Conservation (phyloP, 2,797 vertebrate species). For the Gymnoscopelus braueri region DNA sequence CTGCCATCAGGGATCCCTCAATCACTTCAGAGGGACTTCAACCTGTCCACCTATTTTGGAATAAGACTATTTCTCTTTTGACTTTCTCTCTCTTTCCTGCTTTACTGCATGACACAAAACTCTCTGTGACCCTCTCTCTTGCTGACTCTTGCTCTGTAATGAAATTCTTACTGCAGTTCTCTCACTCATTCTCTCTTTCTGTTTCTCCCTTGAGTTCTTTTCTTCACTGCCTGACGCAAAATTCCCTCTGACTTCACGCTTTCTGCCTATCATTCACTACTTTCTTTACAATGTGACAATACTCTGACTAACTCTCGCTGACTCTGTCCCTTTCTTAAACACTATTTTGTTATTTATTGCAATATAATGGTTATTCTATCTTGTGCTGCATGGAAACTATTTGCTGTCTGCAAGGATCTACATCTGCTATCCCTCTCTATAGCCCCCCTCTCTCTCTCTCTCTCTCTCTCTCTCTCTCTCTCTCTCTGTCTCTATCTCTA, state of each 20-base stretch:
- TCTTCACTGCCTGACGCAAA: slow-evolving; percentile 2
- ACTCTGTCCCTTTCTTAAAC: background rate
- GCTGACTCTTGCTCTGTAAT: background rate
- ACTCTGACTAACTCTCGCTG: background rate
- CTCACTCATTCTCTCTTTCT: background rate
- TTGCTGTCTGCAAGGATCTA: too few relatives aligned
- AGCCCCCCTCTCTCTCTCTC: background rate
- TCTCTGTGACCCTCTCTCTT: background rate
- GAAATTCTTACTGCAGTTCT: slow-evolving; percentile 13
- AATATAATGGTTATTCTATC: too few relatives aligned
- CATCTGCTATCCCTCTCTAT: background rate
- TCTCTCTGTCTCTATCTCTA: slow-evolving; percentile 1
- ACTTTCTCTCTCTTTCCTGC: background rate
- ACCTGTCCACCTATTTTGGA: slow-evolving; percentile 30
- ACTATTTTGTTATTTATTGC: background rate
- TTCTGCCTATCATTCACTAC: background rate
- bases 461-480: background rate
- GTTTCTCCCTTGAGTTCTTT: background rate
- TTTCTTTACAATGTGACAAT: background rate
- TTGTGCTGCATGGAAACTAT: too few relatives aligned
- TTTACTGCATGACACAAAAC: slow-evolving; percentile 4
- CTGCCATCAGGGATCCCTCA: slow-evolving; percentile 60
- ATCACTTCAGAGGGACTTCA: slow-evolving; percentile 55
- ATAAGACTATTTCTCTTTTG: slow-evolving; percentile 12
- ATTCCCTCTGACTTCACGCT: background rate